A percentile compares a stretch with the other conserved stretches of the same genome.
These are phyloP conservation scores for Blastobasis lacticolella DNA, from an alignment of 2,888 invertebrate species.

Conservation along the genomic window DNA sequence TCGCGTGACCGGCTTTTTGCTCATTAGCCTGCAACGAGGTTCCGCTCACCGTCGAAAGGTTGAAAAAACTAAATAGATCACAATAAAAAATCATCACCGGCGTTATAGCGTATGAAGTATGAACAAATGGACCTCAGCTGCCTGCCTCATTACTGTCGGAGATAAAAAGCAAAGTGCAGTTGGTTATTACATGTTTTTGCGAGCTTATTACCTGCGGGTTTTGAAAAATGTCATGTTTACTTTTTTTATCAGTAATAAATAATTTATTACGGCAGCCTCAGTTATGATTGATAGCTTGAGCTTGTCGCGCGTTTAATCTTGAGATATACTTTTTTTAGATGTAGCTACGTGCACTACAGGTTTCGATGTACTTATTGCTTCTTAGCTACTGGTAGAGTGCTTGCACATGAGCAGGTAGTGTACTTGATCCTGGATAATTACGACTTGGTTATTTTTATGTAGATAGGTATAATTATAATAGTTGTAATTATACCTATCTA, in stretches of 20 bases:
- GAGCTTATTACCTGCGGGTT: slow-evolving; percentile 10
- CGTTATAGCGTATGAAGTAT: neutral
- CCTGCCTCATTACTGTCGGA: slow-evolving; percentile 23
- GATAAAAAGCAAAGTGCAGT: slow-evolving; percentile 16
- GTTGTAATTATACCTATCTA: no score
- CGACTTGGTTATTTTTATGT: no score
- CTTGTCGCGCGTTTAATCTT: slow-evolving; percentile 18
- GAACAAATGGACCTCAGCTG: slow-evolving; percentile 21
- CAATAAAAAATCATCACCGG: neutral
- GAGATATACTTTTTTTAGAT: slow-evolving; percentile 14
- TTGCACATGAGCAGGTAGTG: no score
- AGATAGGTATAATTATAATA: no score
- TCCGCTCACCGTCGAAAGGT: slow-evolving; percentile 20
- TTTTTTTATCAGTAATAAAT: slow-evolving; percentile 11
- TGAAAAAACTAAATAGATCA: slow-evolving; percentile 37
- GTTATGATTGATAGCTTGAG: slow-evolving; percentile 25
- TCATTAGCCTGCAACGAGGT: slow-evolving; percentile 31
- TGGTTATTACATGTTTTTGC: slow-evolving; percentile 16
- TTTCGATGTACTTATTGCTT: no score
- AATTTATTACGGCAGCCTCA: slow-evolving; percentile 9
- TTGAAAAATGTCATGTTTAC: slow-evolving; percentile 14
- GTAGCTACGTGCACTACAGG: neutral
- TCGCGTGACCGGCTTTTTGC: slow-evolving; percentile 33
- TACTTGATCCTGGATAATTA: no score
- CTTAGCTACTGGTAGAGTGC: no score